phyloP scores from a whole-genome alignment of 1,140 invertebrate genomes.

The Chymomyza costata region DNA sequence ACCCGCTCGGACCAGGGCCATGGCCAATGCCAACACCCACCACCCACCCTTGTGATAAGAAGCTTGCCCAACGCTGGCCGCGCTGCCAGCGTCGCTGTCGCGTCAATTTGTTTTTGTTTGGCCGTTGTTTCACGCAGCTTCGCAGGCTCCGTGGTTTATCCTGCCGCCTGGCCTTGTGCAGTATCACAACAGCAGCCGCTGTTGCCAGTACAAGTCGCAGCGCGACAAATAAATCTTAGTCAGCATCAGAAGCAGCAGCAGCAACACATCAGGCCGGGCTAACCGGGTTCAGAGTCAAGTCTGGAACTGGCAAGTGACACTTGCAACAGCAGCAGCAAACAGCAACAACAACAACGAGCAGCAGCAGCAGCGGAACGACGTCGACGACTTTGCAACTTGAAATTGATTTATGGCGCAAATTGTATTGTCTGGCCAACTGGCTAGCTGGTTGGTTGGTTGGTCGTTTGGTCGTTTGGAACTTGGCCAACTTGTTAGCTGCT shows the following conservation, averaged over 20 bases:
- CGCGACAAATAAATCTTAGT: slow-evolving; percentile 71
- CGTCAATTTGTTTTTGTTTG: too few species aligned
- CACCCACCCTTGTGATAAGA: slow-evolving; percentile 14
- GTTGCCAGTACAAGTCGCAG: slow-evolving; percentile 55
- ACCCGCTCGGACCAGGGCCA: too few species aligned
- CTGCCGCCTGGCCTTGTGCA: slow-evolving; percentile 71
- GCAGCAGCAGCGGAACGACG: slow-evolving; percentile 14
- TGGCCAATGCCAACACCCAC: slow-evolving; percentile 54
- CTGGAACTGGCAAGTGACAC: slow-evolving; percentile 42
- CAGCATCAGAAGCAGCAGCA: slow-evolving; percentile 33
- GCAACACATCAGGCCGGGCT: slow-evolving; percentile 19
- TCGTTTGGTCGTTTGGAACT: too few species aligned
- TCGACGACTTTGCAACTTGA: slow-evolving; percentile 59
- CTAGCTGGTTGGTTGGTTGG: too few species aligned
- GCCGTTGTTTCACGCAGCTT: slow-evolving; percentile 12
- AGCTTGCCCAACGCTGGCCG: slow-evolving; percentile 15
- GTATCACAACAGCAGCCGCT: slow-evolving; percentile 71
- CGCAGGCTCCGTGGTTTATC: slow-evolving; percentile 73
- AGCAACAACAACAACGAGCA: slow-evolving; percentile 22
- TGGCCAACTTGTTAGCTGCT: slow-evolving; percentile 60
- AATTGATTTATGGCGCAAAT: slow-evolving; percentile 72
- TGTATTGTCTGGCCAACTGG: slow-evolving; percentile 60
- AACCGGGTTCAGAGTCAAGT: slow-evolving; percentile 32
- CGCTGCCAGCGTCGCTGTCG: slow-evolving; percentile 13
- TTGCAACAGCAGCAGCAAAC: slow-evolving; percentile 38